Base-by-base conservation (phyloP, 30 jellyfish, hydroid and myxozoan species). In the Pelagia noctiluca region DNA sequence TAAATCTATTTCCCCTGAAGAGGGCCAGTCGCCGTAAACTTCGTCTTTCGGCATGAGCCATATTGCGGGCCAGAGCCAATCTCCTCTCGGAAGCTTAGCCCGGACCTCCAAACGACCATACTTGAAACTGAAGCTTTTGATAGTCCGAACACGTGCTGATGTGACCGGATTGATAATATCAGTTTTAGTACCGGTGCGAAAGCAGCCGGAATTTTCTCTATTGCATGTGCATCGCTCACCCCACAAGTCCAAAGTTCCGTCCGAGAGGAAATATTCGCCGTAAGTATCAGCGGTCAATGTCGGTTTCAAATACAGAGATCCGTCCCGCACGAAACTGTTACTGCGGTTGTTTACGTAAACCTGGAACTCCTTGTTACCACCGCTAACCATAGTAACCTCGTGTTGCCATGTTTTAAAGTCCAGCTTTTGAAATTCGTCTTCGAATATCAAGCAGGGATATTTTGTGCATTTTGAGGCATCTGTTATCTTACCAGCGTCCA, bases 21-120 rank as follows among this genome's bases (percentile, higher is more conserved):
- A 65, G 33, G 97, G 97, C 97, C 97, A 89, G 74, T 89, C 95
- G 19, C 97, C 97, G 67, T 89, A 89, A 0, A 70, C 97, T 4
- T 76, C 83, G 36, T 82, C 76, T 33, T 63, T 76, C 36, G 97
- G 97, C 95, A 82, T 73, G 22, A 89, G 67, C 94, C 95, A 89
- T 35, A 89, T 68, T 0, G 94, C 95, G 31, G 97, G 97, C 97
- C 97, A 81, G 53, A 89, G 62, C 97, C 97, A 89, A 38, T 89
- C 97, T 16, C 97, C 97, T 37, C 72, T 87, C 16, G 97, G 97
- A 22, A 79, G 62, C 80, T 89, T 89, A 10, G 86, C 97, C 52
- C 89, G 71, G 28, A 73, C 97, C 35, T 86, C 86, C 35, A 89
- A 11, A 31, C 86, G 82, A 2, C 97, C 97, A 52, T 89, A 89